Conservation (phyloP, 2,888 invertebrate species). For the Dasypolia templi region DNA sequence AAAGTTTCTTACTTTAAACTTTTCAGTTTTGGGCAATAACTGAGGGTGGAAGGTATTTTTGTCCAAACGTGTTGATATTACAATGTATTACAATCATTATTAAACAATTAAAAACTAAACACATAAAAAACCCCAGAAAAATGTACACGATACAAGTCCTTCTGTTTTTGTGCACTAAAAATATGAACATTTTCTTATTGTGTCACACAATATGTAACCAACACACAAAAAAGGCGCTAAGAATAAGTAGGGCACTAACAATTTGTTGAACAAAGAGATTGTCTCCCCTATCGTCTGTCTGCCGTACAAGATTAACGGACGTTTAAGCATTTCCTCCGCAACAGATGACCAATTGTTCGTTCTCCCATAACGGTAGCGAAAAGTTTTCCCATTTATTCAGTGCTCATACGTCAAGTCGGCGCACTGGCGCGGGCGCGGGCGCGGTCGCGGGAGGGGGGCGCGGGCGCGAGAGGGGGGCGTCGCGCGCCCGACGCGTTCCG, state of each 20-base stretch:
- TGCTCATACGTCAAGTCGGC: constrained; percentile 86
- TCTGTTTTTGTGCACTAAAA: constrained; percentile 19
- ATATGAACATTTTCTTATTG: background rate
- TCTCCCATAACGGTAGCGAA: constrained; percentile 86
- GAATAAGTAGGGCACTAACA: constrained; percentile 70
- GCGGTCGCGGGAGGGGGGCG: too few relatives aligned
- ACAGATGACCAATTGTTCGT: constrained; percentile 90
- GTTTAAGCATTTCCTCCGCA: constrained; percentile 82
- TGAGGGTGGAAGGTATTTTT: background rate
- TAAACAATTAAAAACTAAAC: background rate
- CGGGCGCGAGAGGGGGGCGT: constrained; percentile 58
- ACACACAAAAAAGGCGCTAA: constrained; percentile 30
- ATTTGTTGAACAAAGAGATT: constrained; percentile 72
- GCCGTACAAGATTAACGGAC: constrained; percentile 82
- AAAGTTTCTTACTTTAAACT: constrained; percentile 1
- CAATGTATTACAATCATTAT: background rate
- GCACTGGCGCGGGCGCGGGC: constrained; percentile 61
- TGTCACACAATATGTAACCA: constrained; percentile 11
- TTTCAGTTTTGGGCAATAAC: background rate
- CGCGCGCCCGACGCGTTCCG: constrained; percentile 85
- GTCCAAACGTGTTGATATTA: background rate
- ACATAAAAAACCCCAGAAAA: background rate
- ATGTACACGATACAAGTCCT: background rate
- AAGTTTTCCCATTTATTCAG: constrained; percentile 90
- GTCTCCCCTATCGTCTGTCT: constrained; percentile 71